Base-by-base conservation (phyloP, 2,113 vertebrate species). In the Hippocampus comes region DNA sequence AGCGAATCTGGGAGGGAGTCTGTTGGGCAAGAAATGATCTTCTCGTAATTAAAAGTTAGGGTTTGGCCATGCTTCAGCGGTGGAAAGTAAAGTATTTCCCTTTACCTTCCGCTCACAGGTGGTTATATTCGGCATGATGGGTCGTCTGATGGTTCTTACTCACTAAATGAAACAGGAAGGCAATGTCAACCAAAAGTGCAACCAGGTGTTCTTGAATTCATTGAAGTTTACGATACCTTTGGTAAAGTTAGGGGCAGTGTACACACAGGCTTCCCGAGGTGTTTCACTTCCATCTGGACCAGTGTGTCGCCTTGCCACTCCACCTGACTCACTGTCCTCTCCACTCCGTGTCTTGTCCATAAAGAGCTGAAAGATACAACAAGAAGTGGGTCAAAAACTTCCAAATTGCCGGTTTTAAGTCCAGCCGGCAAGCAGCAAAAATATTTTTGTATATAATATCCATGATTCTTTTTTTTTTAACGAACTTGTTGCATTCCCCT, bases 221-320 rank as follows among this genome's bases (percentile, higher is more conserved):
- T 21, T 34, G 5, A 38, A 53, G 9, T 5, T 0, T 0, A 23
- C 17, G 4, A 21, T 73, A 96, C 94, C 93, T 96, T 96, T 25
- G 95, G 94, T 66, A 97, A 84, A 0, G 87, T 94, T 76, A 97
- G 65, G 27, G 90, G 56, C 79, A 96, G 88, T 87, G 93, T 94
- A 78, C 94, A 96, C 67, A 95, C 78, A 4, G 93, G 93, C 23
- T 88, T 72, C 63, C 91, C 90, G 14, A 86, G 60, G 34, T 86
- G 78, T 43, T 81, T 88, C 0, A 84, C 68, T 65, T 87, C 68
- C 20, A 27, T 55, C 0, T 11, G 25, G 14, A 80, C 68, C 0
- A 77, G 61, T 23, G 76, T 74, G 57, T 93, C 90, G 53, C 82
- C 84, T 12, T 63, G 79, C 80, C 84, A 83, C 38, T 77, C 79